Evolutionary conservation across 2,797 vertebrate species (phyloP).

Genomic region (Coranthus polyacanthus): DNA sequence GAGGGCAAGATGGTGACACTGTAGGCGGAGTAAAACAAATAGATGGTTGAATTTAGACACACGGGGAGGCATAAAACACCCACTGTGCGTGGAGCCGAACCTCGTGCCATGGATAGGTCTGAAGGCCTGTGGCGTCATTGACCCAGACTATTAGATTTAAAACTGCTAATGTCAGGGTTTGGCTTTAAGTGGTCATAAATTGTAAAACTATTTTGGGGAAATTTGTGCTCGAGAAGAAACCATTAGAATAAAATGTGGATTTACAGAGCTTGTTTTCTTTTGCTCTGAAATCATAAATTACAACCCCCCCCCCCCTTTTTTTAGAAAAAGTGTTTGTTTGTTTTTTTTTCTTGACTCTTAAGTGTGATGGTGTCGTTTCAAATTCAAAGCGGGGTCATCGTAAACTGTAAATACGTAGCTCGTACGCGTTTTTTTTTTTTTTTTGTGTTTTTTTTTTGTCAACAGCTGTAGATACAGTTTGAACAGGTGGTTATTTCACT

Average conservation of each 20-base stretch:
- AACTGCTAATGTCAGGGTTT: not conserved
- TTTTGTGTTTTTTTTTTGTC: too few species aligned
- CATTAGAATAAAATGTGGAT: too few species aligned
- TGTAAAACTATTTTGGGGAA: not conserved
- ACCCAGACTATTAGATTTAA: constrained; percentile 1
- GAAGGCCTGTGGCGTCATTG: constrained; percentile 15
- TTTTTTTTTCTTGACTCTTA: too few species aligned
- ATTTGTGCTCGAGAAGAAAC: not conserved
- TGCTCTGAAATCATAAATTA: too few species aligned
- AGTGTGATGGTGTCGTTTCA: too few species aligned
- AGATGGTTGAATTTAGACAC: constrained; percentile 49
- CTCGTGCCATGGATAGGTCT: constrained; percentile 23
- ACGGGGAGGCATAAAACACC: constrained; percentile 10
- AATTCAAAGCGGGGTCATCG: not conserved
- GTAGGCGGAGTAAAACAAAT: constrained; percentile 60
- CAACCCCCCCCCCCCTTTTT: too few species aligned
- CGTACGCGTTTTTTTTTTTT: too few species aligned
- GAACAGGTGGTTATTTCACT: constrained; percentile 16
- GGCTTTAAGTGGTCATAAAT: not conserved
- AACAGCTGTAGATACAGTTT: constrained; percentile 7
- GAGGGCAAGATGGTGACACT: constrained; percentile 27
- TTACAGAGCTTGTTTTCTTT: too few species aligned
- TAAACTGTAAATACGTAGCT: not conserved
- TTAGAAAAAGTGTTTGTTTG: too few species aligned
- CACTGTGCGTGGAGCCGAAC: constrained; percentile 22